A percentile compares a stretch with the other conserved stretches of the same genome.
Conservation (phyloP, 2,888 invertebrate species). For the Brenthis daphne region DNA sequence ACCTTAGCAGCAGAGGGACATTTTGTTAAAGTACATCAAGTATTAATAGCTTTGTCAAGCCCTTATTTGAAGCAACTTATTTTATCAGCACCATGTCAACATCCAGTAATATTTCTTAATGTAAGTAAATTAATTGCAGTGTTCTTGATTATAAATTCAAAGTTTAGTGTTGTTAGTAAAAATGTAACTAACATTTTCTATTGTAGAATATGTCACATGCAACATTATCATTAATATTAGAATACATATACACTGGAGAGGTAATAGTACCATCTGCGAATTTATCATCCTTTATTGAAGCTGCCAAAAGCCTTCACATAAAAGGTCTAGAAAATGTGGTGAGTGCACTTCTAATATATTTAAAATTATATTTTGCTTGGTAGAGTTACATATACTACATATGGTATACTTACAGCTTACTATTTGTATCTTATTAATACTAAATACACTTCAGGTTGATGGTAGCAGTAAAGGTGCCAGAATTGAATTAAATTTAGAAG, state of each 20-base stretch:
- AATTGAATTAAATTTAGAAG: conserved; percentile 14
- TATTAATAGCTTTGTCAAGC: conserved; percentile 67
- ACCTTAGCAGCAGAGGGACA: conserved; percentile 75
- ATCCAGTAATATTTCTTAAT: conserved; percentile 76
- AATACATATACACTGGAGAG: conserved; percentile 73
- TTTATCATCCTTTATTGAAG: conserved; percentile 57
- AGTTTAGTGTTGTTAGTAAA: background rate
- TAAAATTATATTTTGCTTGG: background rate
- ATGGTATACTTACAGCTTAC: no score
- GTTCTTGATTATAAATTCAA: background rate
- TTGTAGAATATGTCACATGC: conserved; percentile 67
- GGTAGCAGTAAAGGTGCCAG: conserved; percentile 20
- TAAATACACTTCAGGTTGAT: conserved; percentile 19
- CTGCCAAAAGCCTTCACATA: conserved; percentile 68
- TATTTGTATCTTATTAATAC: background rate
- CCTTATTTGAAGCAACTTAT: conserved; percentile 74
- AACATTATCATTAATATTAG: conserved; percentile 61
- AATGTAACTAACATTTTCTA: conserved; percentile 15
- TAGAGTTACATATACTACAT: background rate
- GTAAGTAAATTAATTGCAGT: conserved; percentile 47
- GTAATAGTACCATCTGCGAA: conserved; percentile 59
- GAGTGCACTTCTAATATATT: conserved; percentile 32
- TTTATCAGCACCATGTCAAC: conserved; percentile 69
- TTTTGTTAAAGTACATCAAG: conserved; percentile 67
- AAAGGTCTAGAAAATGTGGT: conserved; percentile 69